A percentile compares a stretch with the other conserved stretches of the same genome.
Evolutionary conservation across 2,797 vertebrate species (phyloP).

Genomic region (Platalea minor): DNA sequence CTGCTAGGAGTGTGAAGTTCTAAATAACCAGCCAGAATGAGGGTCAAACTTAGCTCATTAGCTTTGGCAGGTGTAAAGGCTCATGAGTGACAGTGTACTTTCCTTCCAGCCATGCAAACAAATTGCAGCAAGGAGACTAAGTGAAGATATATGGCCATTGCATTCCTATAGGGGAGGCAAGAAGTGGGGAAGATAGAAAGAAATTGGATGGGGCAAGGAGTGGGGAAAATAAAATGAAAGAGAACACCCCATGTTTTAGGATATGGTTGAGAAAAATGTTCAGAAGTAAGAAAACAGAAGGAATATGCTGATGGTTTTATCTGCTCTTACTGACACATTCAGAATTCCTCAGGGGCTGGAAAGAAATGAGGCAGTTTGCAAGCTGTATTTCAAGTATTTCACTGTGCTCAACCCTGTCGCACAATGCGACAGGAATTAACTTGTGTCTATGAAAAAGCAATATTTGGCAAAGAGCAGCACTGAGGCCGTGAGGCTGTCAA

Average conservation of each 20-base stretch:
- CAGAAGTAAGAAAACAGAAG: conserved; percentile 4
- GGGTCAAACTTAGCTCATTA: not conserved
- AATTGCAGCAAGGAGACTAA: not conserved
- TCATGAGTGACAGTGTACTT: conserved; percentile 2
- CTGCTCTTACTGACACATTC: conserved; percentile 23
- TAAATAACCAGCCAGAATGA: not conserved
- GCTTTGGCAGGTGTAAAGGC: conserved; percentile 17
- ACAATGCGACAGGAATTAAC: not conserved
- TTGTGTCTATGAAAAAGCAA: conserved; percentile 36
- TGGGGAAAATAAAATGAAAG: not conserved
- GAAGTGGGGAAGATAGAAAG: not conserved
- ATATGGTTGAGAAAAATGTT: not conserved
- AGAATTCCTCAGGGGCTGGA: conserved; percentile 19
- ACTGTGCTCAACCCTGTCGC: not conserved
- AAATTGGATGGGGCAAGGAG: not conserved
- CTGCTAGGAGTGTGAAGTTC: not conserved
- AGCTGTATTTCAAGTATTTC: not conserved
- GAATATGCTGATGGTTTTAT: conserved; percentile 15
- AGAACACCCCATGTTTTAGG: not conserved
- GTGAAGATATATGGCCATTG: not conserved
- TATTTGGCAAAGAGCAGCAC: conserved; percentile 35
- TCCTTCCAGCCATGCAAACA: not conserved
- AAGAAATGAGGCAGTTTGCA: conserved; percentile 16
- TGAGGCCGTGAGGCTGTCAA: not conserved
- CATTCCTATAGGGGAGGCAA: not conserved